Base-by-base conservation (phyloP, 2,113 vertebrate genomes). In the Pterocles orientalis region DNA sequence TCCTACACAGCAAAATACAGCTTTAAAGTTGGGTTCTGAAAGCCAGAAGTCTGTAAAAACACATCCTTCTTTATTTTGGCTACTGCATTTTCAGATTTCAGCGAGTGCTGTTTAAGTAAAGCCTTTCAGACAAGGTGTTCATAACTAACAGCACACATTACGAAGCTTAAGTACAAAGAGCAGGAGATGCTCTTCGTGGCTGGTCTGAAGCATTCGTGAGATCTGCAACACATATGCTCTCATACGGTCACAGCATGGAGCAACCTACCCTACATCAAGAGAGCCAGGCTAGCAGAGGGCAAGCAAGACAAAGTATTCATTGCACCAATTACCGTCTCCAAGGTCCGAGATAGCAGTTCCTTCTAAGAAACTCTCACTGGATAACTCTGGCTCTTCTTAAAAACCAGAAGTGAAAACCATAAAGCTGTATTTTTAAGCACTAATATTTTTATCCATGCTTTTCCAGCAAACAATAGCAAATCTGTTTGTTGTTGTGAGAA, bases 221-320 rank as follows among this genome's bases (percentile, higher is more conserved):
- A 34, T 18, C 64, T 61, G 71, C 41, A 47, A 57, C 45, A 18
- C 1, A 1, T 11, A 20, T 3, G 28, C 34, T 78, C 36, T 41
- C 18, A 1, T 19, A 12, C 1, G 6, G 39, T 25, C 65, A 29
- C 51, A 33, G 31, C 28, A n/a, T 5, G 7, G 12, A 36, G 31
- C 20, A 73, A 62, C 14, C 2, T 0, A 72, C 28, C 14, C 43
- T 36, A 17, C 2, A 1, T 8, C 39, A 33, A 14, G 9, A 34
- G 18, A 81, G 53, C 19, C 62, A 29, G 4, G 24, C 19, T 4
- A 56, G 31, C 31, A 66, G 7, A 71, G 14, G 20, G 20, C 14
- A 51, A 47, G 31, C 5, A 56, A 48, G 29, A 45, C 33, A 24
- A 79, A 31, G 28, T 43, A 51, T 14, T 69, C 26, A 10, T 5